Conservation (phyloP, 2,888 invertebrate species). For the Crepidodera aurea region DNA sequence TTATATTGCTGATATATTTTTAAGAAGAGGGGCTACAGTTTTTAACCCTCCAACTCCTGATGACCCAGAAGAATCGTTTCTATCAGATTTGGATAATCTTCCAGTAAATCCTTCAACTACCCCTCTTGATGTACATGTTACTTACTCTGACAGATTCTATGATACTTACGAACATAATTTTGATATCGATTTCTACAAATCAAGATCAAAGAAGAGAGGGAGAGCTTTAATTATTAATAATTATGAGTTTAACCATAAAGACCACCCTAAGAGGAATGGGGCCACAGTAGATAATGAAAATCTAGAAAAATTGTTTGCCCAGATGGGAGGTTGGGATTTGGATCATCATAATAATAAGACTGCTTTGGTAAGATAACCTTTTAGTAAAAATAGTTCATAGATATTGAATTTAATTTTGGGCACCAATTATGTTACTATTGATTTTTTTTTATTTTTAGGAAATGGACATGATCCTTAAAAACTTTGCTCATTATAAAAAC, state of each 20-base stretch:
- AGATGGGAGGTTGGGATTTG: constrained; percentile 60
- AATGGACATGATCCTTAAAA: constrained; percentile 60
- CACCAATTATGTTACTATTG: background rate
- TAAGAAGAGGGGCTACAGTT: constrained; percentile 21
- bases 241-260: constrained; percentile 62
- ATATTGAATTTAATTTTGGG: background rate
- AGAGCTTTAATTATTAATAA: constrained; percentile 70
- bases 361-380: constrained; percentile 31
- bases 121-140: constrained; percentile 42
- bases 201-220: constrained; percentile 67
- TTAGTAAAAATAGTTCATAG: background rate
- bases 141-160: constrained; percentile 40
- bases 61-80: background rate
- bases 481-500: constrained; percentile 59
- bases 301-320: constrained; percentile 68
- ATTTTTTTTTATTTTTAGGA: constrained; percentile 47
- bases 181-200: constrained; percentile 58
- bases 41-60: constrained; percentile 22
- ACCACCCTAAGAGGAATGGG: constrained; percentile 62
- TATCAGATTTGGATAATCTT: constrained; percentile 8
- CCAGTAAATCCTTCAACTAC: constrained; percentile 28
- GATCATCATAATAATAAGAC: constrained; percentile 35
- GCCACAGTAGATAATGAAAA: constrained; percentile 67
- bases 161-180: constrained; percentile 47
- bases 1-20: constrained; percentile 35